A percentile compares a stretch with the other conserved stretches of the same genome.
Evolutionary conservation across 2,797 vertebrate species (phyloP).

Genomic region (Potorous gilbertii): DNA sequence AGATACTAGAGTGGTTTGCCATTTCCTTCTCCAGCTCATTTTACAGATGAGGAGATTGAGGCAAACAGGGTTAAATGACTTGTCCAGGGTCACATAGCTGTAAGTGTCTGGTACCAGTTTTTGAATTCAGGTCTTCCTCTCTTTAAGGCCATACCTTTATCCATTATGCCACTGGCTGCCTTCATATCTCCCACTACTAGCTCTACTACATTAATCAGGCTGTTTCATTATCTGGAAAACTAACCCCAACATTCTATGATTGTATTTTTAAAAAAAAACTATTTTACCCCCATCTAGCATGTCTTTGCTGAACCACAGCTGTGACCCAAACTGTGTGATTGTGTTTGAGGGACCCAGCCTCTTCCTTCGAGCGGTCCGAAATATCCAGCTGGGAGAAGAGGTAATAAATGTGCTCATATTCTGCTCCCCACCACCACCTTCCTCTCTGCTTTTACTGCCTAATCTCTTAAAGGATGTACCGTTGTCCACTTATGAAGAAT

Average conservation of each 20-base stretch:
- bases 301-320: conserved; percentile 97
- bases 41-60: background rate
- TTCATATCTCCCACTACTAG: background rate
- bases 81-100: background rate
- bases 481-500: conserved; percentile 77
- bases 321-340: conserved; percentile 95
- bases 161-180: background rate
- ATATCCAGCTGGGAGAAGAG: conserved; percentile 92
- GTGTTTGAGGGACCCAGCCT: conserved; percentile 92
- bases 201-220: background rate
- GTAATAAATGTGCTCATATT: conserved; percentile 85
- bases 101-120: background rate
- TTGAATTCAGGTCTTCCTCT: background rate
- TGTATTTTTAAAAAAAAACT: background rate
- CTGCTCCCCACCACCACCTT: conserved; percentile 30
- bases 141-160: background rate
- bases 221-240: background rate
- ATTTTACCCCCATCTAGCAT: conserved; percentile 86
- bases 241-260: background rate
- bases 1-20: background rate
- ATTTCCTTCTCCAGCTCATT: background rate
- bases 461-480: conserved; percentile 7
- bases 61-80: background rate
- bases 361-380: conserved; percentile 89
- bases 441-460: conserved; percentile 46